Conservation (phyloP, 2,113 vertebrate species). For the Hippocampus zosterae region DNA sequence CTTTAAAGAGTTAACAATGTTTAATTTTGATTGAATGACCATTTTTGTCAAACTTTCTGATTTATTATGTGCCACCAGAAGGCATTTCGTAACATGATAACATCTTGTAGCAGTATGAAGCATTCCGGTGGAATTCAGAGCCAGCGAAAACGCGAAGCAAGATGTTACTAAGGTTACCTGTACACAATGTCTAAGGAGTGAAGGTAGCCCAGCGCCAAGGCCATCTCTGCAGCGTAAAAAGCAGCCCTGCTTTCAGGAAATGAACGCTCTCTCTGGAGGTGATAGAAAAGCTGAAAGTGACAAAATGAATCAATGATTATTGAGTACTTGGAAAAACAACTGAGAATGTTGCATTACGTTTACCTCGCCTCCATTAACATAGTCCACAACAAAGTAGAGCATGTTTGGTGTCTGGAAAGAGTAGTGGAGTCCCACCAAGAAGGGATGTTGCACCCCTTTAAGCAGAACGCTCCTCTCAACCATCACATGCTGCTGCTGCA, state of each 20-base stretch:
- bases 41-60: too few species aligned
- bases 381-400: slow-evolving; percentile 77
- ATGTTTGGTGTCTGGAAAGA: slow-evolving; percentile 74
- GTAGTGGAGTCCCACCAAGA: slow-evolving; percentile 77
- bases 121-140: too few species aligned
- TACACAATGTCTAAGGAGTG: slow-evolving; percentile 75
- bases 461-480: slow-evolving; percentile 74
- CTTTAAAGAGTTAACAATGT: too few species aligned
- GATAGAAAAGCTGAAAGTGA: slow-evolving; percentile 61
- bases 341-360: neutral
- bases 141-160: neutral
- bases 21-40: too few species aligned
- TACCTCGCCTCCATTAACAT: slow-evolving; percentile 76
- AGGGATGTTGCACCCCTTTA: slow-evolving; percentile 73
- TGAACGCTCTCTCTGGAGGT: slow-evolving; percentile 71
- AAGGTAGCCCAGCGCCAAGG: slow-evolving; percentile 74
- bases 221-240: slow-evolving; percentile 75
- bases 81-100: too few species aligned
- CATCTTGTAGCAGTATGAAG: too few species aligned
- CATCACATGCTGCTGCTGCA: slow-evolving; percentile 74
- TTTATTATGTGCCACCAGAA: too few species aligned
- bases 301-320: neutral
- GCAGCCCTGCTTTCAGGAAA: slow-evolving; percentile 70
- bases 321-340: neutral
- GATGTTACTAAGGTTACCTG: slow-evolving; percentile 53